Conservation (phyloP, 2,113 vertebrate genomes). For the Silurus asotus region DNA sequence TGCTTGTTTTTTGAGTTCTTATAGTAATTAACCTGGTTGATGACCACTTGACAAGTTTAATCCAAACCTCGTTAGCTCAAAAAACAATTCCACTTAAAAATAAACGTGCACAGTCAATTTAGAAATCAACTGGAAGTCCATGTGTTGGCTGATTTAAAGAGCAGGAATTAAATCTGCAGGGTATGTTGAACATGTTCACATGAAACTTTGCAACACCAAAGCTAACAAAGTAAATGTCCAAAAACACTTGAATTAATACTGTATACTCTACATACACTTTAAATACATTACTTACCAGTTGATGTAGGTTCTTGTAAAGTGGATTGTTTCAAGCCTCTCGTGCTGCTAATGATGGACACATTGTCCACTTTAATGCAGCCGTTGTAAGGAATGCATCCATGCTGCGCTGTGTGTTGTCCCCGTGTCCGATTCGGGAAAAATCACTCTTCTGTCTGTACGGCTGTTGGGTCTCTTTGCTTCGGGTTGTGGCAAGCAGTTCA, state of each 20-base stretch:
- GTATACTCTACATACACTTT: not conserved
- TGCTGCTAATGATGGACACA: not conserved
- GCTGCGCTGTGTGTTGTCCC: not conserved
- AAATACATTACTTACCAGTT: not conserved
- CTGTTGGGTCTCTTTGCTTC: not conserved
- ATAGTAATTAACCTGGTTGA: not conserved
- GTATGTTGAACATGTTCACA: not conserved
- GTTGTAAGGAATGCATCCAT: conserved; percentile 11
- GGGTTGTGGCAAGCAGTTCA: conserved; percentile 41
- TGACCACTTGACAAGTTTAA: not conserved
- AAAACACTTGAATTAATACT: not conserved
- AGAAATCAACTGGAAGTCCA: not conserved
- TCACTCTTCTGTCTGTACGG: not conserved
- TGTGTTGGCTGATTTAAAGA: not conserved
- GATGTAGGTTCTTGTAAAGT: not conserved
- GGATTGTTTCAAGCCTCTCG: not conserved
- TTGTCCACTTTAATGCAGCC: conserved; percentile 18
- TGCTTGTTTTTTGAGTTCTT: no score
- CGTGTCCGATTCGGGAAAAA: not conserved
- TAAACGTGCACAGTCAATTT: not conserved
- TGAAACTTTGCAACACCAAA: not conserved
- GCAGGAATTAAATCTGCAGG: not conserved
- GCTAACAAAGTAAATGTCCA: not conserved
- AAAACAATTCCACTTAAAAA: not conserved
- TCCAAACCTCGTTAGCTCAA: not conserved